Evolutionary conservation across 35 echinoderm and acorn worm species (phyloP).

Genomic region (Heliocidaris erythrogramma): DNA sequence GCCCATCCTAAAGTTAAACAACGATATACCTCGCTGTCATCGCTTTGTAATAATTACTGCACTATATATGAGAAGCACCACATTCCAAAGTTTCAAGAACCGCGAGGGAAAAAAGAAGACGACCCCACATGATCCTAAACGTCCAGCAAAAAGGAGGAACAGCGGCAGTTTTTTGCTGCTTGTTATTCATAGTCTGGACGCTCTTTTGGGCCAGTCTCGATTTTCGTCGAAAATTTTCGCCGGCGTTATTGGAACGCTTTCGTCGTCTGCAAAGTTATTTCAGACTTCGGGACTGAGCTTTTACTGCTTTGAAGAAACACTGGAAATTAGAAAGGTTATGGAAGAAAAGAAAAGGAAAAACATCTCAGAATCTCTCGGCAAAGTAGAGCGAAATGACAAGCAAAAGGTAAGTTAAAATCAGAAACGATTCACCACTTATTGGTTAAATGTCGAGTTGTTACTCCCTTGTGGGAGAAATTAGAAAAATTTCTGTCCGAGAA

Average conservation of each 20-base stretch:
- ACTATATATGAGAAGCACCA: neutral
- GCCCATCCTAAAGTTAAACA: neutral
- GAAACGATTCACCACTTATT: no score
- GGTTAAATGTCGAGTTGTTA: no score
- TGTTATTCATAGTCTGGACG: neutral
- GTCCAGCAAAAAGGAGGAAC: neutral
- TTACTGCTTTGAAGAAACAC: neutral
- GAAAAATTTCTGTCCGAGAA: no score
- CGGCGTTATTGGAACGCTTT: neutral
- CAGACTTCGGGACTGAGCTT: neutral
- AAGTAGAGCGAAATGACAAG: neutral
- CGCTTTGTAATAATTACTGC: neutral
- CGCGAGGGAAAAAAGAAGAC: neutral
- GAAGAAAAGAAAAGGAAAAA: neutral
- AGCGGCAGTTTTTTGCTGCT: neutral
- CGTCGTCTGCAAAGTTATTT: neutral
- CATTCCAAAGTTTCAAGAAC: neutral
- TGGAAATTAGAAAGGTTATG: neutral
- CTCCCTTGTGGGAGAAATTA: no score
- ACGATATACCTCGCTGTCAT: neutral
- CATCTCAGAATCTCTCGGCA: neutral
- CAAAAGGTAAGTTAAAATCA: neutral
- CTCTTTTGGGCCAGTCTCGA: neutral
- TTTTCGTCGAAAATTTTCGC: neutral
- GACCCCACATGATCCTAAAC: neutral